These are phyloP conservation scores for Elysia chlorotica DNA, from an alignment of 1,140 invertebrate species.

Conservation along the genomic window DNA sequence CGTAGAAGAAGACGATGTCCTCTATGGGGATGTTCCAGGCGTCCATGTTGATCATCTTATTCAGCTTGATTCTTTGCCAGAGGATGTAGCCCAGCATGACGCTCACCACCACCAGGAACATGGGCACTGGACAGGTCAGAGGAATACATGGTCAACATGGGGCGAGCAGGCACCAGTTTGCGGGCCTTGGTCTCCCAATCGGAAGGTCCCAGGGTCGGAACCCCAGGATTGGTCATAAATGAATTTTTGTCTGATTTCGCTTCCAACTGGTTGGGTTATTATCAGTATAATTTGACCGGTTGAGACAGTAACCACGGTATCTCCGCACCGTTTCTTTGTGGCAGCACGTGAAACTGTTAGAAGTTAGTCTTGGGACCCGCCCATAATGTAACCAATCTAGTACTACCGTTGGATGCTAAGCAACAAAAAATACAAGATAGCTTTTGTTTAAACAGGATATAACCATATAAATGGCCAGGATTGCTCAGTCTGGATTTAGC, in stretches of 20 bases:
- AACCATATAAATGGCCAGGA: too few species aligned
- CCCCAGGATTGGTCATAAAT: background rate
- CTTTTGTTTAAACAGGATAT: too few species aligned
- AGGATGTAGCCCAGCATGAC: conserved; percentile 23
- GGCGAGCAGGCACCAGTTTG: background rate
- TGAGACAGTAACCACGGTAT: too few species aligned
- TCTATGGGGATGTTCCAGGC: conserved; percentile 48
- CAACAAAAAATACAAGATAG: too few species aligned
- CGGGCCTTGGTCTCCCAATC: background rate
- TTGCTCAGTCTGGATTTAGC: too few species aligned
- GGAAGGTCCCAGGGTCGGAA: background rate
- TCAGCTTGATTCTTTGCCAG: conserved; percentile 14
- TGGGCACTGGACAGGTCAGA: conserved; percentile 13
- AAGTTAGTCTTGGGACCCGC: too few species aligned
- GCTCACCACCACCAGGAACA: conserved; percentile 1
- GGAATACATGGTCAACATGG: background rate
- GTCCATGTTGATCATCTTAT: conserved; percentile 37
- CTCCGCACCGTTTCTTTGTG: too few species aligned
- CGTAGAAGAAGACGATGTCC: conserved; percentile 47
- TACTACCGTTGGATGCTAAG: too few species aligned
- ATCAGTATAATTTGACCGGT: too few species aligned
- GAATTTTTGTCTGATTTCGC: background rate
- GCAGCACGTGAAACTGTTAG: too few species aligned
- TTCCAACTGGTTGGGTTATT: background rate
- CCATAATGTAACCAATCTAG: too few species aligned